A percentile compares a stretch with the other conserved stretches of the same genome.
These are phyloP conservation scores for Prinia subflava DNA, from an alignment of 2,113 vertebrate genomes.

Conservation along the genomic window DNA sequence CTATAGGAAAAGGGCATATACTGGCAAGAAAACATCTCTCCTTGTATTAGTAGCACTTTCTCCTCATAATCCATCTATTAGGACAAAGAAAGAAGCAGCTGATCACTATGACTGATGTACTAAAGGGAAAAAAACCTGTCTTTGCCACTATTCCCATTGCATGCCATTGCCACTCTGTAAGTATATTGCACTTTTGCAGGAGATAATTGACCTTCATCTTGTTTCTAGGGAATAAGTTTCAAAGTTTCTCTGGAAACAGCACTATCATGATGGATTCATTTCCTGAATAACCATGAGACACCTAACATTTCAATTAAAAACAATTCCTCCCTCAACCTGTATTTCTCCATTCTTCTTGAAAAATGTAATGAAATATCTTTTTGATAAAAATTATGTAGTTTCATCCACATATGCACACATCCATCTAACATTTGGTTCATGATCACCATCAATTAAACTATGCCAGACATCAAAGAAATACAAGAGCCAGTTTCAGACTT, in stretches of 20 bases:
- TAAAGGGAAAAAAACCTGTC: rapidly evolving
- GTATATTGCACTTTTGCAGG: neutral
- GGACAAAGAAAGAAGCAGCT: neutral
- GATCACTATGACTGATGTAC: neutral
- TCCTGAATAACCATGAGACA: neutral
- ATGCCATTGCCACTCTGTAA: neutral
- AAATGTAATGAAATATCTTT: neutral
- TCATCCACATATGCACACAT: neutral
- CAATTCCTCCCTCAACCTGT: neutral
- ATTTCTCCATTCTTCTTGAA: neutral
- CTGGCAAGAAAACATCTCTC: neutral
- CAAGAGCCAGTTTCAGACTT: neutral
- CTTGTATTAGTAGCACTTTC: neutral
- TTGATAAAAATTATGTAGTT: neutral
- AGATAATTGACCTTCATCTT: neutral
- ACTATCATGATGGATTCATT: neutral
- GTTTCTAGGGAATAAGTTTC: neutral
- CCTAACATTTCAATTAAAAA: neutral
- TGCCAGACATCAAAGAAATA: neutral
- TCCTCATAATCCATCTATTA: neutral
- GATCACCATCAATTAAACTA: neutral
- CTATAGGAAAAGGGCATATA: neutral
- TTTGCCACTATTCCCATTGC: neutral
- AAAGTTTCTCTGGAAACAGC: neutral
- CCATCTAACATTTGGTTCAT: neutral